These are phyloP conservation scores for Aphelinus atriplicis DNA, from an alignment of 1,140 invertebrate genomes.

Conservation along the genomic window DNA sequence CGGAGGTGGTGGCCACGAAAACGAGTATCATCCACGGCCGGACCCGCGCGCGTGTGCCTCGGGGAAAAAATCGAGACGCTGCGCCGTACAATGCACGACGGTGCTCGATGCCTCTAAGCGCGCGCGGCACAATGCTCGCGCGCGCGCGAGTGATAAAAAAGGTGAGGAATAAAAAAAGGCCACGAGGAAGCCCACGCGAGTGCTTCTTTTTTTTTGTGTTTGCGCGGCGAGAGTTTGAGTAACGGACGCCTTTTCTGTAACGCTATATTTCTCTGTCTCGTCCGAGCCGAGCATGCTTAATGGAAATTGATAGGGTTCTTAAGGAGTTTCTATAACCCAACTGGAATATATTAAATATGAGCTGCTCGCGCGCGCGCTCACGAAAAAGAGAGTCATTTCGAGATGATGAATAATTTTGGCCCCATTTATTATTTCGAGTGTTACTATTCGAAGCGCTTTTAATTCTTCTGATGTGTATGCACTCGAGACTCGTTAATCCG, in stretches of 20 bases:
- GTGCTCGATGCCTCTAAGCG: neutral
- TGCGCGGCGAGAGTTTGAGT: too few species aligned
- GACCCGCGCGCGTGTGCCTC: neutral
- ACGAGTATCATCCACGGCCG: constrained; percentile 26
- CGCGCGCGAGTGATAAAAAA: neutral
- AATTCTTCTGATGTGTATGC: neutral
- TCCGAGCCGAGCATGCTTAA: constrained; percentile 23
- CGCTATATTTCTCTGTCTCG: constrained; percentile 34
- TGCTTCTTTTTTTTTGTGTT: constrained; percentile 17
- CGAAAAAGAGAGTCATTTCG: constrained; percentile 10
- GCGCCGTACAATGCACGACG: neutral
- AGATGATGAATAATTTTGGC: constrained; percentile 19
- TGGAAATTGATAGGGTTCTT: constrained; percentile 35
- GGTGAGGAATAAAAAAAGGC: neutral
- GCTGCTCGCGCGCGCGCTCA: neutral
- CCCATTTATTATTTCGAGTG: neutral
- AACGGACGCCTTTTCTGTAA: neutral
- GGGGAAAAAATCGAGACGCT: constrained; percentile 16
- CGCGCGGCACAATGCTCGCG: neutral
- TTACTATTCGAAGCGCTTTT: neutral
- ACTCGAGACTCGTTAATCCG: too few species aligned
- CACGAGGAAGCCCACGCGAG: neutral
- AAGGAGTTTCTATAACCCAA: constrained; percentile 1
- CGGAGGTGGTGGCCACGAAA: constrained; percentile 8
- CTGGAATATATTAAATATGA: constrained; percentile 12